These are phyloP conservation scores for Drosophila engyochracea DNA, from an alignment of 2,888 invertebrate genomes.

Conservation along the genomic window DNA sequence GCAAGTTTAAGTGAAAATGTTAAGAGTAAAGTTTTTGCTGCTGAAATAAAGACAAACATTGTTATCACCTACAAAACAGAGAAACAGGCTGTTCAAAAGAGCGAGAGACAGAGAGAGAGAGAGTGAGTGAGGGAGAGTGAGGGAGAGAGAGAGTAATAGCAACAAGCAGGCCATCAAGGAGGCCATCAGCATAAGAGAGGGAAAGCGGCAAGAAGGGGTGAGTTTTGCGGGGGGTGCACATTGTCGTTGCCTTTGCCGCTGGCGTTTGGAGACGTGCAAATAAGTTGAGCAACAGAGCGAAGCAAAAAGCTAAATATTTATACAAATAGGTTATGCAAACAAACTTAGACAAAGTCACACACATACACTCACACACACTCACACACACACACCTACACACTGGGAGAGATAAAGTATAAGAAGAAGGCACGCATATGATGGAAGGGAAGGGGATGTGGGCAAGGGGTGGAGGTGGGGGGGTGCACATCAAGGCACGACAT, in stretches of 20 bases:
- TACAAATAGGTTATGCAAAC: constrained; percentile 82
- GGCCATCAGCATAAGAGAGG: constrained; percentile 19
- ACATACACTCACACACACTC: constrained; percentile 10
- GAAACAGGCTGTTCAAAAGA: constrained; percentile 47
- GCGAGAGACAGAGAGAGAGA: constrained; percentile 3
- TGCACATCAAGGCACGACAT: constrained; percentile 56
- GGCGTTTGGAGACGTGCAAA: constrained; percentile 64
- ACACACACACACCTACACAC: constrained; percentile 8
- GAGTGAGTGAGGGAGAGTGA: constrained; percentile 2
- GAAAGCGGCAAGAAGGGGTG: constrained; percentile 7
- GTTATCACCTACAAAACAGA: constrained; percentile 82
- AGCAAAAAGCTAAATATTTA: constrained; percentile 79
- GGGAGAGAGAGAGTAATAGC: constrained; percentile 23
- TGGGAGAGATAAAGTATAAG: constrained; percentile 29
- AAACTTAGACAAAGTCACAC: constrained; percentile 75
- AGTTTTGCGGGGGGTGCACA: constrained; percentile 7
- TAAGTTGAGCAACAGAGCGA: constrained; percentile 74
- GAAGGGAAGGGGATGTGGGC: not conserved
- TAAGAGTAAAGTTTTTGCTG: constrained; percentile 75
- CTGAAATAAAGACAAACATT: constrained; percentile 82
- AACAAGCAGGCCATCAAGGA: constrained; percentile 33
- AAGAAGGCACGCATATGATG: constrained; percentile 27
- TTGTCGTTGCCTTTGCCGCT: constrained; percentile 32
- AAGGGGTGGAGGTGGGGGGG: not conserved
- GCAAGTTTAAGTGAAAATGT: constrained; percentile 81